phyloP scores from a whole-genome alignment of 2,888 invertebrate species.

The Selenia dentaria region DNA sequence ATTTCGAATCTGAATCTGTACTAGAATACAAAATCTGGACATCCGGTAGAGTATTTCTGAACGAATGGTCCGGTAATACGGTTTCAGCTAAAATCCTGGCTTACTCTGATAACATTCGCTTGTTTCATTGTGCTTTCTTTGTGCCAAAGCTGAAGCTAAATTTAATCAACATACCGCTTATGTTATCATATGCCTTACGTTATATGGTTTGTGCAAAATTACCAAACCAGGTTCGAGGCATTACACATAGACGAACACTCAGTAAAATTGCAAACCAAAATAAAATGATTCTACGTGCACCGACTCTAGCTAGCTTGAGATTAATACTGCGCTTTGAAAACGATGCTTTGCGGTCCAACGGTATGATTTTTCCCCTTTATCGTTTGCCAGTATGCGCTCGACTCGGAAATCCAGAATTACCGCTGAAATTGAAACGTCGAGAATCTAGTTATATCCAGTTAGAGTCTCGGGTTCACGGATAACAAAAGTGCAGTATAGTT shows the following conservation, averaged over 20 bases:
- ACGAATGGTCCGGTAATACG: no score
- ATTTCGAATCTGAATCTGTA: no score
- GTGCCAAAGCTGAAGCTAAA: no score
- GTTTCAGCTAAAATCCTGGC: no score
- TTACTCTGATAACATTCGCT: no score
- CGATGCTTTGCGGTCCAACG: constrained; percentile 21
- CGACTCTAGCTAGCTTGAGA: constrained; percentile 8
- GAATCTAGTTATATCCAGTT: constrained; percentile 35
- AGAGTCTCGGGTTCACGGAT: constrained; percentile 30
- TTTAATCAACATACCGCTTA: no score
- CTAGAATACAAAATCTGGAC: no score
- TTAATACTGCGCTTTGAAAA: constrained; percentile 23
- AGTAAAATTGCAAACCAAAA: constrained; percentile 1
- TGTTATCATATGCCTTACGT: no score
- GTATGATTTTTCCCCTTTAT: constrained; percentile 18
- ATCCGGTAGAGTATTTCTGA: no score
- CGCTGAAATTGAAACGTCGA: constrained; percentile 32
- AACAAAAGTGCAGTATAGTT: constrained; percentile 35
- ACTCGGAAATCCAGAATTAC: constrained; percentile 26
- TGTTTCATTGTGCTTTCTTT: no score
- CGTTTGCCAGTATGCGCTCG: constrained; percentile 12
- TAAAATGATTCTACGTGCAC: constrained; percentile 6
- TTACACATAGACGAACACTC: neutral
- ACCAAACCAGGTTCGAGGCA: no score
- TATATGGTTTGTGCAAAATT: no score